These are phyloP conservation scores for Metellina segmentata DNA, from an alignment of 2,888 invertebrate species.

Conservation along the genomic window DNA sequence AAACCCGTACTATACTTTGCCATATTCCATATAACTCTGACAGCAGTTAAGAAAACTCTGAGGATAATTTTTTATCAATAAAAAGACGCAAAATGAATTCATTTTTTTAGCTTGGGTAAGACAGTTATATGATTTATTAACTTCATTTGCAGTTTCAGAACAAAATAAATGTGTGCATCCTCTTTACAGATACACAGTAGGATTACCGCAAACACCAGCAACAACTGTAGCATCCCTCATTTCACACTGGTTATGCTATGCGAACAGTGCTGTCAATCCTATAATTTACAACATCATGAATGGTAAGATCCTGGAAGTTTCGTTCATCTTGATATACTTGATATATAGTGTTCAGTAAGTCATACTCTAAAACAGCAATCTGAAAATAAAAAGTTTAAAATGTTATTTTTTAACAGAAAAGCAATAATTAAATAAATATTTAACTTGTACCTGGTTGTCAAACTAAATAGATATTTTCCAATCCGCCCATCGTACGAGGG, in stretches of 20 bases:
- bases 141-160: background rate
- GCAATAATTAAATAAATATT: background rate
- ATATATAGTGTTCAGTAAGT: background rate
- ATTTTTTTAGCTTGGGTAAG: too few relatives aligned
- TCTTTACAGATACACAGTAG: conserved; percentile 68
- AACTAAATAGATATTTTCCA: too few relatives aligned
- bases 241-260: conserved; percentile 94
- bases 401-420: too few relatives aligned
- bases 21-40: background rate
- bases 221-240: conserved; percentile 87
- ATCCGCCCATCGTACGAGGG: too few relatives aligned
- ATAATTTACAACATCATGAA: conserved; percentile 98
- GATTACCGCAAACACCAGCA: conserved; percentile 85
- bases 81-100: too few relatives aligned
- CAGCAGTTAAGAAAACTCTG: too few relatives aligned
- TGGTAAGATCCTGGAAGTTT: conserved; percentile 85
- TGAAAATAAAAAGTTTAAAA: too few relatives aligned
- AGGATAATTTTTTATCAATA: too few relatives aligned
- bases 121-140: background rate
- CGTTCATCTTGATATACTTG: background rate
- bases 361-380: too few relatives aligned
- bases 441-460: background rate
- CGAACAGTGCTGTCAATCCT: conserved; percentile 95
- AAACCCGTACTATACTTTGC: background rate
- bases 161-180: background rate